These are phyloP conservation scores for Myioborus melanocephalus DNA, from an alignment of 2,797 vertebrate genomes.

Conservation along the genomic window DNA sequence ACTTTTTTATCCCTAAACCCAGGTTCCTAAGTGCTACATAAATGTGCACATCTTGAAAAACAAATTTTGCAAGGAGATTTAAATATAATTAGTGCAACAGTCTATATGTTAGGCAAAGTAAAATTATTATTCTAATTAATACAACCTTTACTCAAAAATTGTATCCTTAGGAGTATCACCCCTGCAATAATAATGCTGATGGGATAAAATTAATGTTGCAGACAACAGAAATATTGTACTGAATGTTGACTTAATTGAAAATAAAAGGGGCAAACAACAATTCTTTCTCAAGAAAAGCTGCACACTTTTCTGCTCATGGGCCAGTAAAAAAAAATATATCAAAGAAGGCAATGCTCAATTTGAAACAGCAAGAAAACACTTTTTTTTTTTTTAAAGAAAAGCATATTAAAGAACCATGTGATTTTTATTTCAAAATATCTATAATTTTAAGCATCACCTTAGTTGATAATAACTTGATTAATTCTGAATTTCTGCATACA, in stretches of 20 bases:
- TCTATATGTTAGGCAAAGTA: background rate
- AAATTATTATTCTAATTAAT: background rate
- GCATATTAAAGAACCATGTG: rapidly evolving
- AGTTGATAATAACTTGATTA: background rate
- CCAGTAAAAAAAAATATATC: background rate
- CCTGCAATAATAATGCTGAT: background rate
- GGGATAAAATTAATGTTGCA: background rate
- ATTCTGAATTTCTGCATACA: background rate
- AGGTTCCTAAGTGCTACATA: background rate
- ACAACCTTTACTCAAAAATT: background rate
- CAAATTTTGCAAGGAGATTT: background rate
- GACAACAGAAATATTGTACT: background rate
- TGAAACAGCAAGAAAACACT: background rate
- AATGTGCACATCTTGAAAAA: background rate
- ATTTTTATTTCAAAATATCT: background rate
- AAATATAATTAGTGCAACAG: background rate
- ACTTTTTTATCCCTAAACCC: rapidly evolving
- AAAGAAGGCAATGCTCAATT: background rate
- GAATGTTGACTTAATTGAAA: background rate
- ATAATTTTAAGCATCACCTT: background rate
- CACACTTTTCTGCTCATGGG: background rate
- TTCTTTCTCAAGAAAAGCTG: background rate
- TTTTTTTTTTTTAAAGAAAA: background rate
- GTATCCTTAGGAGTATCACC: background rate
- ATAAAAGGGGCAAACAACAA: background rate